Conservation (phyloP, 2,797 vertebrate species). For the Novumbra hubbsi region DNA sequence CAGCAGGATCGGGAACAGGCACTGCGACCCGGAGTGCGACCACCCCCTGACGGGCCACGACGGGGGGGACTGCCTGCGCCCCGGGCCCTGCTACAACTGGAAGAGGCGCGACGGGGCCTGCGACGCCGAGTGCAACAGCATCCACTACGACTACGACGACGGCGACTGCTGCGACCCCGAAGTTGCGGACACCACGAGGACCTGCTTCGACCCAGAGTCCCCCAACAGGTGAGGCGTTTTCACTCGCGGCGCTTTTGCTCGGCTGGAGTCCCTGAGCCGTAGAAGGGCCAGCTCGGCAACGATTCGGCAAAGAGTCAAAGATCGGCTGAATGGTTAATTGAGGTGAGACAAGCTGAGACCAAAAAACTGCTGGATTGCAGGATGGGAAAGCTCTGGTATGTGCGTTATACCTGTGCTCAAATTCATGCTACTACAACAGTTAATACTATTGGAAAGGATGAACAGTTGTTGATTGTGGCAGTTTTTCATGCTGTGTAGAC, state of each 20-base stretch:
- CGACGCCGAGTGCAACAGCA: conserved; percentile 90
- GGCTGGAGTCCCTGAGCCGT: not conserved
- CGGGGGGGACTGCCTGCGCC: conserved; percentile 87
- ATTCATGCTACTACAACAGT: not conserved
- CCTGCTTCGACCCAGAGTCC: conserved; percentile 95
- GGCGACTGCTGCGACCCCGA: conserved; percentile 93
- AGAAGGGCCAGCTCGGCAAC: not conserved
- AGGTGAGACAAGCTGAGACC: not conserved
- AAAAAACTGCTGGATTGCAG: not conserved
- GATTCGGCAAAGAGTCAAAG: too few species aligned
- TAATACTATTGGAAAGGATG: not conserved
- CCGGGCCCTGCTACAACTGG: conserved; percentile 88
- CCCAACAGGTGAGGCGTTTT: conserved; percentile 80
- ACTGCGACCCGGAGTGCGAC: conserved; percentile 91
- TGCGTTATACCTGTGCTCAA: not conserved
- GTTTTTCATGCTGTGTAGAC: not conserved
- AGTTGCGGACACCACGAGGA: conserved; percentile 80
- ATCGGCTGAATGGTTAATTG: too few species aligned
- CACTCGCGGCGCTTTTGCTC: not conserved
- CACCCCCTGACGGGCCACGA: conserved; percentile 92
- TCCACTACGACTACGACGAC: conserved; percentile 91
- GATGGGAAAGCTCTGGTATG: not conserved
- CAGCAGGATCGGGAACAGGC: conserved; percentile 91
- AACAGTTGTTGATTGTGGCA: not conserved
- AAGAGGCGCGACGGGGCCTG: conserved; percentile 89